phyloP scores from a whole-genome alignment of 2,888 invertebrate genomes.

The Aspidiotus destructor region DNA sequence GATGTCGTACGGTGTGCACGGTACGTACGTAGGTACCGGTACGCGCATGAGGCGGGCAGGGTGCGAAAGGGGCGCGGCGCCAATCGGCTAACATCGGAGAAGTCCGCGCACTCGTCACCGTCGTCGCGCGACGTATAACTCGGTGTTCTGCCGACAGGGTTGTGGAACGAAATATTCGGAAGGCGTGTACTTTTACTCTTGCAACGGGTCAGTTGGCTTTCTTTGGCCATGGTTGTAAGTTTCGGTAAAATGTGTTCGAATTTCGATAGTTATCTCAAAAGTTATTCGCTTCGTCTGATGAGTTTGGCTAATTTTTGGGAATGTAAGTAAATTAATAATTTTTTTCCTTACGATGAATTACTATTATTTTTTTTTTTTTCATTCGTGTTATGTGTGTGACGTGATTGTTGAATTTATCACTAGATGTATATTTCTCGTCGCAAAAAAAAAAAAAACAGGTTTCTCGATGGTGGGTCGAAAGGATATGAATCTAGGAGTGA shows the following conservation, averaged over 20 bases:
- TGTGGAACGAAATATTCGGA: constrained; percentile 21
- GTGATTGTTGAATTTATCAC: too few relatives aligned
- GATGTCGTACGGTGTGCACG: too few relatives aligned
- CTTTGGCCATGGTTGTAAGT: constrained; percentile 30
- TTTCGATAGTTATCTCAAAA: constrained; percentile 44
- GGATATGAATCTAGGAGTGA: too few relatives aligned
- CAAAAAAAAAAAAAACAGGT: too few relatives aligned
- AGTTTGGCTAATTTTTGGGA: constrained; percentile 67
- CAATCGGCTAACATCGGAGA: constrained; percentile 23
- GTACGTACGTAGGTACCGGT: too few relatives aligned
- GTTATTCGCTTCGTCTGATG: constrained; percentile 67
- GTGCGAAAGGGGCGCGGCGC: constrained; percentile 34
- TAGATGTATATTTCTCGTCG: too few relatives aligned
- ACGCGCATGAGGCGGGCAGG: constrained; percentile 6
- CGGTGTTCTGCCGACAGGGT: background rate
- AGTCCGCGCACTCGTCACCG: constrained; percentile 10
- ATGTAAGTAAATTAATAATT: constrained; percentile 47
- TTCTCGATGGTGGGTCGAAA: too few relatives aligned
- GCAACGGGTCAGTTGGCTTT: constrained; percentile 25
- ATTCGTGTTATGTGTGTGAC: background rate
- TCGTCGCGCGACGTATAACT: background rate
- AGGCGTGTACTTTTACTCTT: constrained; percentile 22
- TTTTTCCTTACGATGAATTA: background rate
- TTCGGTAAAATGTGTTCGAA: constrained; percentile 29
- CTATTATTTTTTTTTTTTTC: background rate